Conservation (phyloP, 2,888 invertebrate genomes). For the Drosophila glabriapex region DNA sequence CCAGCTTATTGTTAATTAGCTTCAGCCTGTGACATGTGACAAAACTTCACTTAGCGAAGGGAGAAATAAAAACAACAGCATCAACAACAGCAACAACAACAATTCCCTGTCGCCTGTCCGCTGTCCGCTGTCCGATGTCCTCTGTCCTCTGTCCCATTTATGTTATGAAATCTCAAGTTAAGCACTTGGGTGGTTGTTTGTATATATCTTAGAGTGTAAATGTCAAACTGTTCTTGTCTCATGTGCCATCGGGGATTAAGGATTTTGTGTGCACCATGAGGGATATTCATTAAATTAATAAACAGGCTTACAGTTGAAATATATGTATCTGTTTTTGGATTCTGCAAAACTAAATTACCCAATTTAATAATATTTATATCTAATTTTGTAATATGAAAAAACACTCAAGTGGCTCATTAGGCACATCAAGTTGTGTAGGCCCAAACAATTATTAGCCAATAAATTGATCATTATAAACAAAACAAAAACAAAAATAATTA, state of each 20-base stretch:
- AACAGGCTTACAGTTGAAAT: not conserved
- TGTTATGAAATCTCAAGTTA: slow-evolving; percentile 4
- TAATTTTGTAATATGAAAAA: not conserved
- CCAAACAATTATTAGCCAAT: slow-evolving; percentile 21
- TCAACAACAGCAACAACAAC: not conserved
- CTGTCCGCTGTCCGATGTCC: slow-evolving; percentile 4
- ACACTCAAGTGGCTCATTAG: not conserved
- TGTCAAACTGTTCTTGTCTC: slow-evolving; percentile 16
- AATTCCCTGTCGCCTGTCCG: slow-evolving; percentile 17
- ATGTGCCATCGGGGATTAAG: slow-evolving; percentile 6
- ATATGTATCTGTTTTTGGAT: not conserved
- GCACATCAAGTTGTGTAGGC: slow-evolving; percentile 5
- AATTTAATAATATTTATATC: not conserved
- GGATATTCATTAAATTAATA: slow-evolving; percentile 6
- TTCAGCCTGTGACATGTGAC: slow-evolving; percentile 35
- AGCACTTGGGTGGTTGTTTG: slow-evolving; percentile 12
- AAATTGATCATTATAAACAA: slow-evolving; percentile 7
- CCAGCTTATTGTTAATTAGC: slow-evolving; percentile 43
- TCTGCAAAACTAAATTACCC: not conserved
- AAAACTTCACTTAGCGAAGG: slow-evolving; percentile 28
- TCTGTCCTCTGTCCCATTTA: slow-evolving; percentile 1
- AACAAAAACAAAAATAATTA: slow-evolving; percentile 13
- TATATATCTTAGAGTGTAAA: not conserved
- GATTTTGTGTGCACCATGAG: not conserved
- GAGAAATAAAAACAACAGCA: not conserved